A percentile compares a stretch with the other conserved stretches of the same genome.
phyloP scores from a whole-genome alignment of 2,113 vertebrate genomes.

The Pseudopodoces humilis region DNA sequence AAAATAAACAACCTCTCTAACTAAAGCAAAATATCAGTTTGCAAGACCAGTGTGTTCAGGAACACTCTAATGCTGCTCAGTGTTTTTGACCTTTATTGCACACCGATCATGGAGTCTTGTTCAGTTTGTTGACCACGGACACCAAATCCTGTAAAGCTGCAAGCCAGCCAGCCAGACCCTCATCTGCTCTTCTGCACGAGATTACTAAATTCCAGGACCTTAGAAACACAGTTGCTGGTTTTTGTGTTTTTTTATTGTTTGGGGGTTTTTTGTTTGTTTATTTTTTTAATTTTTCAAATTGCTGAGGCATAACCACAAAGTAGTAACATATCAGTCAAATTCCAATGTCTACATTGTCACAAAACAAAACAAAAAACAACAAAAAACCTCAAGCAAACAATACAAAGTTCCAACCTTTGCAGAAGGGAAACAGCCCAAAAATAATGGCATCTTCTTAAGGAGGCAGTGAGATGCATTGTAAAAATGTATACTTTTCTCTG shows the following conservation, averaged over 20 bases:
- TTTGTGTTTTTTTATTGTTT: not conserved
- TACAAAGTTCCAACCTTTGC: not conserved
- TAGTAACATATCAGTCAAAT: not conserved
- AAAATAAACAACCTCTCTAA: not conserved
- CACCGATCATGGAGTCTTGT: rapidly evolving
- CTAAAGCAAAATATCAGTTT: not conserved
- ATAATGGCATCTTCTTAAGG: not conserved
- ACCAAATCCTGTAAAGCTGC: not conserved
- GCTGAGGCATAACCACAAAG: not conserved
- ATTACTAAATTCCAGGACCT: not conserved
- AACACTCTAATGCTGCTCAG: not conserved
- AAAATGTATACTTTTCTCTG: not conserved
- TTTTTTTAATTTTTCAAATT: not conserved
- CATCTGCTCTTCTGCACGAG: not conserved
- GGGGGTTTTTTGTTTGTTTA: too few species aligned
- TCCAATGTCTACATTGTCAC: not conserved
- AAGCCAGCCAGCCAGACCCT: not conserved
- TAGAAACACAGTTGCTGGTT: not conserved
- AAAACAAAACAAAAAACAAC: not conserved
- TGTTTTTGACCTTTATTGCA: not conserved
- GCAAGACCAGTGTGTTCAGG: not conserved
- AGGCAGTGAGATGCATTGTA: not conserved
- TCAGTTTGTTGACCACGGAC: not conserved
- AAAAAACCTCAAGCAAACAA: not conserved
- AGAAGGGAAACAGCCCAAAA: not conserved